Evolutionary conservation across 2,888 invertebrate species (phyloP).

Genomic region (Zeuzera pyrina): DNA sequence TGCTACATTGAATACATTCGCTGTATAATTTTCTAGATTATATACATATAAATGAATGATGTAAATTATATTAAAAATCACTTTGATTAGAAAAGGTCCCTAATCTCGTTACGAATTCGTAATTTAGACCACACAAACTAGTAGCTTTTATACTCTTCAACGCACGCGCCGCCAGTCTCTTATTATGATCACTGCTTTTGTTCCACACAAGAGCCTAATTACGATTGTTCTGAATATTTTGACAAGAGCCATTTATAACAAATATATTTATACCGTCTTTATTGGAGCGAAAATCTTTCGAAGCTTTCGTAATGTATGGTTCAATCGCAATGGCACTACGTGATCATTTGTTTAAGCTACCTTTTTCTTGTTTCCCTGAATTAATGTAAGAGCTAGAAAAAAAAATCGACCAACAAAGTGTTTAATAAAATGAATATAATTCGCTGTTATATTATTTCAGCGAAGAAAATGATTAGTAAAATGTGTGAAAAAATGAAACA

Average conservation of each 20-base stretch:
- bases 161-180: constrained; percentile 58
- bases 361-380: no score
- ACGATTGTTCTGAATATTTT: constrained; percentile 65
- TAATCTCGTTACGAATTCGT: constrained; percentile 16
- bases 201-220: constrained; percentile 64
- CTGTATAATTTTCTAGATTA: no score
- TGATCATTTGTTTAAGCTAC: no score
- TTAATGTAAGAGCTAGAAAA: constrained; percentile 1
- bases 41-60: no score
- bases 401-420: constrained; percentile 13
- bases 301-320: constrained; percentile 10
- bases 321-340: no score
- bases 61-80: no score
- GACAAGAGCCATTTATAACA: constrained; percentile 68
- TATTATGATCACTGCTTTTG: constrained; percentile 50
- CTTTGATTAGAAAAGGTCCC: neutral
- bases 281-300: constrained; percentile 38
- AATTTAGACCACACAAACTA: constrained; percentile 35
- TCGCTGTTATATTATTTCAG: constrained; percentile 15
- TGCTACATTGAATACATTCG: no score
- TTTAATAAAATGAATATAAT: constrained; percentile 25
- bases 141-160: constrained; percentile 55
- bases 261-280: constrained; percentile 38
- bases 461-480: constrained; percentile 23
- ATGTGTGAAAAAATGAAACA: constrained; percentile 24